A percentile compares a stretch with the other conserved stretches of the same genome.
Evolutionary conservation across 2,888 invertebrate species (phyloP).

Genomic region (Drosophila koepferae): DNA sequence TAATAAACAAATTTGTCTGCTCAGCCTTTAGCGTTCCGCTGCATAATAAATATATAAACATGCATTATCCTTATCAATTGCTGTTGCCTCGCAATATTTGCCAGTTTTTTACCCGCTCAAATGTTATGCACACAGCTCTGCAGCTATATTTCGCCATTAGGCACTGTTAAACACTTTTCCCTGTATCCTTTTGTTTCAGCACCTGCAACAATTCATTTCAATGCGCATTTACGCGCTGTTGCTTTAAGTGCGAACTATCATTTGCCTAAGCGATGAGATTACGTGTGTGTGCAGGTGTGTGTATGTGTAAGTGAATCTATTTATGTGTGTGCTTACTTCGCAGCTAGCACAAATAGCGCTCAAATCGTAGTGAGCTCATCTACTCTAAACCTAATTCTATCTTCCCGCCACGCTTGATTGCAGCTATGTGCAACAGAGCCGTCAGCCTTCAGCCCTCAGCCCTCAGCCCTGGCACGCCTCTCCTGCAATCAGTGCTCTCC

Average conservation of each 20-base stretch:
- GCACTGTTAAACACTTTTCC: not conserved
- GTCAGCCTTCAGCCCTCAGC: not conserved
- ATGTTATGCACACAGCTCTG: constrained; percentile 22
- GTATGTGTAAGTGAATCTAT: not conserved
- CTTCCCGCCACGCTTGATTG: constrained; percentile 38
- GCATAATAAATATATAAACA: constrained; percentile 29
- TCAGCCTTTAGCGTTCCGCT: constrained; percentile 42
- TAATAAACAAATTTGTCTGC: constrained; percentile 73
- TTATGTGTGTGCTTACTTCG: not conserved
- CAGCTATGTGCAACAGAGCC: constrained; percentile 5
- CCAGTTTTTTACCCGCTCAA: constrained; percentile 18
- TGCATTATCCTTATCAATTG: constrained; percentile 17
- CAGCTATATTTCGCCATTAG: constrained; percentile 6
- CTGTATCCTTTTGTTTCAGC: not conserved
- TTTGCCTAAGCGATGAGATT: constrained; percentile 64
- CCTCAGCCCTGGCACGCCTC: not conserved
- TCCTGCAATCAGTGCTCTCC: constrained; percentile 27
- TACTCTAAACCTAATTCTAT: constrained; percentile 14
- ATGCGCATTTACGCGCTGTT: constrained; percentile 16
- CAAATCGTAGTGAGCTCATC: constrained; percentile 7
- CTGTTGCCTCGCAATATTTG: not conserved
- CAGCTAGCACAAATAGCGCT: constrained; percentile 6
- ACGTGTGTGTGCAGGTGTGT: not conserved
- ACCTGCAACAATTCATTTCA: constrained; percentile 34
- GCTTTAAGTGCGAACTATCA: constrained; percentile 58